Evolutionary conservation across 1,140 invertebrate species (phyloP).

Genomic region (Calosoma granatense): DNA sequence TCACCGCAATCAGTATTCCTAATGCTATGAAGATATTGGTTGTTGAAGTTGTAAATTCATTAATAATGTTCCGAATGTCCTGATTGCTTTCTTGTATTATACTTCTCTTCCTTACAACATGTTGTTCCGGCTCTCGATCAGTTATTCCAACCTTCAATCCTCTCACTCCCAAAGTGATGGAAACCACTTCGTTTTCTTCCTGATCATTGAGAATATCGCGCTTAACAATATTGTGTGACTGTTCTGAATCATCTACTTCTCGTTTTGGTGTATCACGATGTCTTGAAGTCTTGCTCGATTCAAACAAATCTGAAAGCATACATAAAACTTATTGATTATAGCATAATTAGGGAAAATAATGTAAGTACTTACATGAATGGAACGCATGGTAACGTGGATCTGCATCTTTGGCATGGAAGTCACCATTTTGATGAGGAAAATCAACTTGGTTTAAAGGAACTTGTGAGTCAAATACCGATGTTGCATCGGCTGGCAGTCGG

Average conservation of each 20-base stretch:
- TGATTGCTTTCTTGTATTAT: not conserved
- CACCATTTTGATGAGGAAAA: constrained; percentile 3
- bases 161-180: constrained; percentile 11
- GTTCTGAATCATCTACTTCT: not conserved
- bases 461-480: not conserved
- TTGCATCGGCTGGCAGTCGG: not conserved
- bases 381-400: constrained; percentile 31
- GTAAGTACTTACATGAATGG: constrained; percentile 29
- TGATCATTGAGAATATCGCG: not conserved
- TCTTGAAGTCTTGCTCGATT: not conserved
- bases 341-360: not conserved
- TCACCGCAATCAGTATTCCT: not conserved
- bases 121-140: not conserved
- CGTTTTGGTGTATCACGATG: too few relatives aligned
- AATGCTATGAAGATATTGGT: not conserved
- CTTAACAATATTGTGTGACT: not conserved
- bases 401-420: constrained; percentile 25
- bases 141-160: not conserved
- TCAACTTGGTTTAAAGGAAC: not conserved
- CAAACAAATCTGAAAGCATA: not conserved
- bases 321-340: not conserved
- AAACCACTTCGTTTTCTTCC: constrained; percentile 8
- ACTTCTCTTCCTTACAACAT: not conserved
- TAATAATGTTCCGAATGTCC: not conserved
- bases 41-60: not conserved